phyloP scores from a whole-genome alignment of 2,888 invertebrate species.

The Synergus umbraculus region DNA sequence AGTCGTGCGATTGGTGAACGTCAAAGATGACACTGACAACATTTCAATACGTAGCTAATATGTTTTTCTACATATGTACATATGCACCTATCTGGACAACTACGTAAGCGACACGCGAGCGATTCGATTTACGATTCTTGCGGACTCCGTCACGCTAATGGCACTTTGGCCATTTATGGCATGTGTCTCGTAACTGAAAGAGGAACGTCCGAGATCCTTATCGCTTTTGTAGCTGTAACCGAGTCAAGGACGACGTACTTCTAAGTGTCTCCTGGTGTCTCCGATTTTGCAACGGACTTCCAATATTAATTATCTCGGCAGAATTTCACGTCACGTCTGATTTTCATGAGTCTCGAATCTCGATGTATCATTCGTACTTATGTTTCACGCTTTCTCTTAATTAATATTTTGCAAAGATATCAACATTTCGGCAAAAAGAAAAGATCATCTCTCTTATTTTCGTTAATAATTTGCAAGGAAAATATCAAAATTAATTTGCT shows the following conservation, averaged over 20 bases:
- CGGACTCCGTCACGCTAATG: slow-evolving; percentile 43
- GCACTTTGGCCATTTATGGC: slow-evolving; percentile 41
- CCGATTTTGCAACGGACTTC: slow-evolving; percentile 6
- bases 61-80: slow-evolving; percentile 39
- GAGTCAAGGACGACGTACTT: slow-evolving; percentile 36
- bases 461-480: background rate
- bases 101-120: slow-evolving; percentile 35
- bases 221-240: slow-evolving; percentile 34
- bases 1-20: background rate
- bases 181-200: slow-evolving; percentile 40
- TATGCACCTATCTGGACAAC: slow-evolving; percentile 16
- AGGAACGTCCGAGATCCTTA: slow-evolving; percentile 41
- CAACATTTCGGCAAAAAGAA: background rate
- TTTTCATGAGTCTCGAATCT: background rate
- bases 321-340: background rate
- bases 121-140: slow-evolving; percentile 38
- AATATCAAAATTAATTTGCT: background rate
- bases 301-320: slow-evolving; percentile 12
- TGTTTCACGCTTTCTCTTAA: background rate
- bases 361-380: background rate
- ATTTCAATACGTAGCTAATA: slow-evolving; percentile 36
- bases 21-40: slow-evolving; percentile 28
- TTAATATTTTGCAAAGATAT: background rate
- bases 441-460: background rate
- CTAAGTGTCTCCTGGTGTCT: slow-evolving; percentile 25